Evolutionary conservation across 2,113 vertebrate species (phyloP), one percentile per base, ranked within the genome.

Genomic region (Perognathus longimembris): DNA sequence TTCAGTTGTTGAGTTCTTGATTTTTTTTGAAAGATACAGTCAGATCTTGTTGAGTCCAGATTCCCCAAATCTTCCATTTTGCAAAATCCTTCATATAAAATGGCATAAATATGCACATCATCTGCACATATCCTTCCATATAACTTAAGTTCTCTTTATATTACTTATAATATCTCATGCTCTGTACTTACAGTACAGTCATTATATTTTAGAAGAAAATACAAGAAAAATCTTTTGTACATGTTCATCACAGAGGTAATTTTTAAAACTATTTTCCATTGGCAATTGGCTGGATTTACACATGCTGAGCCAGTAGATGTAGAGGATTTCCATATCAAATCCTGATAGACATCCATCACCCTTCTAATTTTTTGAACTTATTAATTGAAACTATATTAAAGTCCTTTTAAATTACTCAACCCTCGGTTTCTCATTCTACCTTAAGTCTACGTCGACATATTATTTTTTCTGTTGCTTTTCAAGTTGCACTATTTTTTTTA

Each of bases 321-420:
- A 34, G 32, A 78, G n/a, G 10, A 7, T n/a, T 18, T 54, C 17
- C 28, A 61, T 22, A 30, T 1, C 66, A 77, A 71, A 77, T 84
- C 36, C 59, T 84, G 22, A 36, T 66, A 34, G 66, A 79, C 21
- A 26, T 88, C 17, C 69, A 18, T 50, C 45, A 45, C 54, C 3
- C 34, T 4, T 87, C 22, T 69, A 78, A 84, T 85, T 85, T 88
- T 32, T 88, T 94, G 45, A 92, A 67, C 26, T 59, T 45, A 79
- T 40, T 79, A 6, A 5, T 50, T 17, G 28, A 38, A 67, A 88
- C 36, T 34, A 54, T 64, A 73, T 92, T 73, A 73, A 85, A 71
- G 34, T 59, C 32, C 26, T 40, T 90, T 57, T 42, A 80, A 80
- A 45, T 85, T 36, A 80, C 24, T 10, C 36, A 79, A 3, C 15